Base-by-base conservation (phyloP, 2,113 vertebrate genomes). In the Ornithorhynchus anatinus region DNA sequence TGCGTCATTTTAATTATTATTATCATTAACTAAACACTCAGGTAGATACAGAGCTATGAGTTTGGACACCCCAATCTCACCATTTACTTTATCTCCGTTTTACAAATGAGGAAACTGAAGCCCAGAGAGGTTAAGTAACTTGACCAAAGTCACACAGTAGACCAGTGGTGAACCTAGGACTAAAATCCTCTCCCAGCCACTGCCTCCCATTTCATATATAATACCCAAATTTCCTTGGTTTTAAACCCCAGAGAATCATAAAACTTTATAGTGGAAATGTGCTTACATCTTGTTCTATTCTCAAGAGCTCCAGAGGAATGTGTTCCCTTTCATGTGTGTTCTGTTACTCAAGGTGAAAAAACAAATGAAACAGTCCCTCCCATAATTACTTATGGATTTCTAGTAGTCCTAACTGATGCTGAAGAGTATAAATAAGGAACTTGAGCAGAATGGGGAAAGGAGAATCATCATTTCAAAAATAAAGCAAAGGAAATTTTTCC, bases 151-250 rank as follows among this genome's bases (percentile, higher is more conserved):
- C n/a, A n/a, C n/a, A n/a, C n/a, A n/a, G n/a, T n/a, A n/a, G n/a
- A n/a, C n/a, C n/a, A n/a, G n/a, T n/a, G n/a, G n/a, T n/a, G n/a
- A n/a, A n/a, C n/a, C n/a, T n/a, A n/a, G n/a, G n/a, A n/a, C n/a
- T n/a, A n/a, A n/a, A n/a, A n/a, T n/a, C n/a, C n/a, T n/a, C 7
- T 50, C 23, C 7, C 47, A 50, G 25, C 15, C 14, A 17, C n/a
- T 27, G 31, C n/a, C n/a, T 57, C 12, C 12, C 64, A 6, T 7
- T 23, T 23, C 64, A 15, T 36, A n/a, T 8, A 64, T 66, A 52
- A 1, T 3, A 0, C 17, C 2, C 19, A 0, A 5, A 6, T 64
- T 27, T 8, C 2, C 0, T 44, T 31, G 38, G 27, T 50, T 13
- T 57, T 74, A 3, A 37, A 27, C 47, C 32, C 29, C 50, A 3